Conservation (phyloP, 2,113 vertebrate species). For the Saguinus midas region DNA sequence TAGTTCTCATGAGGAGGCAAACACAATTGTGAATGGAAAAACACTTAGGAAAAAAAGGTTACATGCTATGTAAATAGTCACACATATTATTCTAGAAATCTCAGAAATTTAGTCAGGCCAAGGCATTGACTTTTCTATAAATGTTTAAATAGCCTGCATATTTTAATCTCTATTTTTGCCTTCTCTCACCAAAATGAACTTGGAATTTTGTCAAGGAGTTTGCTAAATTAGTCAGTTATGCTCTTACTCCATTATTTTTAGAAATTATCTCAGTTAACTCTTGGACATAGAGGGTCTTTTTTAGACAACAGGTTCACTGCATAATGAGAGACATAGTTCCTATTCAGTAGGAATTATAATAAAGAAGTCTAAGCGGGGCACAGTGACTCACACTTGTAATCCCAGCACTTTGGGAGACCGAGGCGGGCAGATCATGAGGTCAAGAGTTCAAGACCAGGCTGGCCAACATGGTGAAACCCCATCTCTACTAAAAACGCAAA, state of each 20-base stretch:
- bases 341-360: neutral
- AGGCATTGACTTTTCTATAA: constrained; percentile 23
- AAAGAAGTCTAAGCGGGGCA: neutral
- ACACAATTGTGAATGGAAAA: neutral
- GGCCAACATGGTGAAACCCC: too few species aligned
- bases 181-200: constrained; percentile 50
- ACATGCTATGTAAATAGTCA: neutral
- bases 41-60: neutral
- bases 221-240: constrained; percentile 45
- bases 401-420: too few species aligned
- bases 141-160: constrained; percentile 38
- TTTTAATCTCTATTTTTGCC: constrained; percentile 52
- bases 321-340: neutral
- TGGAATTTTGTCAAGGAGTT: constrained; percentile 16
- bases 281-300: neutral
- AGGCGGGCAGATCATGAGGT: too few species aligned
- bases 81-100: neutral
- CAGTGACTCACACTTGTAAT: too few species aligned
- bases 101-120: neutral
- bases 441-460: too few species aligned
- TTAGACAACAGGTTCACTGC: neutral
- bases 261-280: constrained; percentile 38
- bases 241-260: constrained; percentile 41
- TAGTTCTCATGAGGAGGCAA: neutral
- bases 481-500: too few species aligned